Evolutionary conservation across 2,797 vertebrate genomes (phyloP).

Genomic region (Okamejei kenojei): DNA sequence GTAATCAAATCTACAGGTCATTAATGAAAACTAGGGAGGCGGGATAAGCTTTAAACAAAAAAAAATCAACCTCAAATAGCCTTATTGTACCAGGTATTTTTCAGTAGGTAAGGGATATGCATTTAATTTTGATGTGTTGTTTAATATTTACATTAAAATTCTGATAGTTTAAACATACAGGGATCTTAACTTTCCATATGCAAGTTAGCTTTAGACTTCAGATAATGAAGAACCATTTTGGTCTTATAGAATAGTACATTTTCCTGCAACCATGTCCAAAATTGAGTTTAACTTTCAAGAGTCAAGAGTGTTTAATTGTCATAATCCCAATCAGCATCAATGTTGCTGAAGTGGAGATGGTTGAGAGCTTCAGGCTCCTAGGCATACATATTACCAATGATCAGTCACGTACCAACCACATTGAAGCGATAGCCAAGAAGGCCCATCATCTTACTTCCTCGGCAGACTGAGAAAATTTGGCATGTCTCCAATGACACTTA

Average conservation of each 20-base stretch:
- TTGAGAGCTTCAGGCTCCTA: no score
- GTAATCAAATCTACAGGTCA: constrained; percentile 22
- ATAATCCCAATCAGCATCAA: no score
- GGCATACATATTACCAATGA: no score
- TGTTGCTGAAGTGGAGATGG: no score
- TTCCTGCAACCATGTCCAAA: neutral
- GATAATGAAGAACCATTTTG: neutral
- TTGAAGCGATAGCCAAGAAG: no score
- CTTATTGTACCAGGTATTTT: neutral
- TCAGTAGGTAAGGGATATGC: neutral
- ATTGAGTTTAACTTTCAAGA: neutral
- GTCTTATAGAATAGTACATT: no score
- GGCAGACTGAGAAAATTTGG: no score
- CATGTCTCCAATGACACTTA: no score
- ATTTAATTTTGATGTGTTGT: neutral
- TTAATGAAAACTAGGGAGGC: neutral
- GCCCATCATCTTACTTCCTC: no score
- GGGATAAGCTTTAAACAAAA: constrained; percentile 2
- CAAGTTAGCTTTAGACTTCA: no score
- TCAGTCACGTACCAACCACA: no score
- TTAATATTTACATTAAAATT: neutral
- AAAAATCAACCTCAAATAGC: neutral
- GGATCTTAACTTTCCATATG: neutral
- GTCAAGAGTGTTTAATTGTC: no score
- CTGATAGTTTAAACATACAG: neutral